Percentiles rank a stretch among this genome's conserved stretches.
phyloP scores from a whole-genome alignment of 2,113 vertebrate genomes.

The Crotalus horridus region DNA sequence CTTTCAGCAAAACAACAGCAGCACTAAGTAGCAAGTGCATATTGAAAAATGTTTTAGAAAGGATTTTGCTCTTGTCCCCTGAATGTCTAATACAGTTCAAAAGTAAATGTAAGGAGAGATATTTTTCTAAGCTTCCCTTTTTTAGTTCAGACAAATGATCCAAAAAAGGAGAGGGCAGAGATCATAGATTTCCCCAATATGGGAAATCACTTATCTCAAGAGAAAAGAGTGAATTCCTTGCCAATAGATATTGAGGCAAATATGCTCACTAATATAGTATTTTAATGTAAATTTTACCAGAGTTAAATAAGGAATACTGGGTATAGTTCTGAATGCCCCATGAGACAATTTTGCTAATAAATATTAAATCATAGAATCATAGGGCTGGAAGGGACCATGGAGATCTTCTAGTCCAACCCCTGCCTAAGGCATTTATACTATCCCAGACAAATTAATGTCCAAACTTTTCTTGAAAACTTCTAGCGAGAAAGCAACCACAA shows the following conservation, averaged over 20 bases:
- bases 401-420: background rate
- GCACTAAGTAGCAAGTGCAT: background rate
- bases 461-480: background rate
- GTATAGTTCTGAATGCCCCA: background rate
- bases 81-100: background rate
- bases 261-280: background rate
- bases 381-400: background rate
- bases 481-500: background rate
- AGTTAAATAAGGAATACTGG: background rate
- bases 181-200: background rate
- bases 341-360: background rate
- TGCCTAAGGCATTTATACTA: background rate
- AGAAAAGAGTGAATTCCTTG: background rate
- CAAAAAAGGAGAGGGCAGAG: background rate
- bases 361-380: background rate
- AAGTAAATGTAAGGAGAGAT: background rate
- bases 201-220: background rate
- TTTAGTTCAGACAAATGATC: background rate
- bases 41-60: background rate
- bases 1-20: background rate
- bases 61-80: background rate
- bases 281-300: background rate
- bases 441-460: background rate
- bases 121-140: background rate
- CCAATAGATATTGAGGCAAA: background rate